These are phyloP conservation scores for Drosophila fungiperda DNA, from an alignment of 2,888 invertebrate genomes.

Conservation along the genomic window DNA sequence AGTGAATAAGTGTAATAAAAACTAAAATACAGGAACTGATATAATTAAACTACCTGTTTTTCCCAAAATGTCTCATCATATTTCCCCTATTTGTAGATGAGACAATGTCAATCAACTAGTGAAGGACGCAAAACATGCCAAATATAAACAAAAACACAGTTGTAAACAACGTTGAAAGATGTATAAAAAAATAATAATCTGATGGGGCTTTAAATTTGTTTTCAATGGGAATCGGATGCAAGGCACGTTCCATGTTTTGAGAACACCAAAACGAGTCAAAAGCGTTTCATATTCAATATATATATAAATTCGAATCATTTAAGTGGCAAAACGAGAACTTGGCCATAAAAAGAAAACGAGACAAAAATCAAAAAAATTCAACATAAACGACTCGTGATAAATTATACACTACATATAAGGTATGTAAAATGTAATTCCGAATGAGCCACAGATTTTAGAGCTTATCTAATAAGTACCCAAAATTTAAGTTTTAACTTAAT, in stretches of 20 bases:
- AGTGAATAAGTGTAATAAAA: neutral
- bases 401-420: neutral
- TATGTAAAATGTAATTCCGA: neutral
- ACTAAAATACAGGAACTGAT: conserved; percentile 37
- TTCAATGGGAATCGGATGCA: conserved; percentile 43
- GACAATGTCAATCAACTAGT: conserved; percentile 45
- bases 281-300: conserved; percentile 29
- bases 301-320: conserved; percentile 11
- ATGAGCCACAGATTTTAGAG: neutral
- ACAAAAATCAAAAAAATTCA: conserved; percentile 3
- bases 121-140: conserved; percentile 41
- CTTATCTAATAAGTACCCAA: neutral
- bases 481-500: neutral
- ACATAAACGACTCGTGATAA: conserved; percentile 2
- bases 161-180: conserved; percentile 29
- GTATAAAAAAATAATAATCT: conserved; percentile 7
- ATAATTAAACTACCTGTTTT: conserved; percentile 38
- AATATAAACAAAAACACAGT: conserved; percentile 5
- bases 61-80: conserved; percentile 27
- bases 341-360: conserved; percentile 29
- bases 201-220: conserved; percentile 15
- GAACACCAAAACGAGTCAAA: conserved; percentile 40
- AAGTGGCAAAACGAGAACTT: conserved; percentile 44
- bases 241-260: conserved; percentile 62
- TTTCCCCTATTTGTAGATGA: conserved; percentile 36